A percentile compares a stretch with the other conserved stretches of the same genome.
These are phyloP conservation scores for Platycercus adscitus DNA, from an alignment of 2,113 vertebrate species.

Conservation along the genomic window DNA sequence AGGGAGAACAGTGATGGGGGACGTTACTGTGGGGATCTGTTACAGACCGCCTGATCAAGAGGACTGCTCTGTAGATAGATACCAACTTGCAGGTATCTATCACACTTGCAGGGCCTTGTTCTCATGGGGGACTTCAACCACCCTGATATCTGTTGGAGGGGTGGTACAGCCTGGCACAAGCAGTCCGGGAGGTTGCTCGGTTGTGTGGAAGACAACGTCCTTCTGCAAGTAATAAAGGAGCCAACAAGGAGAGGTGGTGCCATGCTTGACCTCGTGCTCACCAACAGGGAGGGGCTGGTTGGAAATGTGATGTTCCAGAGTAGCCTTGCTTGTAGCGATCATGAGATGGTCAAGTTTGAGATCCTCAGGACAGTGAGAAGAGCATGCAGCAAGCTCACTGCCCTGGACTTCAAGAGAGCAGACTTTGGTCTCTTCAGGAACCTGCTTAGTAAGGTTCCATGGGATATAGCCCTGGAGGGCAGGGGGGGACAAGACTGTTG, in stretches of 20 bases:
- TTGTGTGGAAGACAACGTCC: not conserved
- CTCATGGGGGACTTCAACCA: not conserved
- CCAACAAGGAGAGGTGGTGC: not conserved
- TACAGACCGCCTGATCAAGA: too few relatives aligned
- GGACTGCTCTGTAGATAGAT: too few relatives aligned
- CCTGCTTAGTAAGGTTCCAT: not conserved
- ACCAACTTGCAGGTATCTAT: too few relatives aligned
- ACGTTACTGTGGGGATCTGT: too few relatives aligned
- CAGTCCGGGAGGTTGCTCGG: not conserved
- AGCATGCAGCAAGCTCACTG: not conserved
- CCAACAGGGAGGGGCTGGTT: not conserved
- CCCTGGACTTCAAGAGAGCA: not conserved
- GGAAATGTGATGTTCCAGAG: not conserved
- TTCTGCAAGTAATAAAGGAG: not conserved
- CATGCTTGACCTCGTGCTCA: not conserved
- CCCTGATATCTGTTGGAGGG: not conserved
- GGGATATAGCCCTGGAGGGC: not conserved
- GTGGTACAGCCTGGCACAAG: not conserved
- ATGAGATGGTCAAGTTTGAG: not conserved
- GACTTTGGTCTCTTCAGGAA: not conserved
- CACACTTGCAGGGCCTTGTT: not conserved
- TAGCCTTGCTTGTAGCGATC: not conserved
- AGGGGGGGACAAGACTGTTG: not conserved
- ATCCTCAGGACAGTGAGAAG: not conserved
- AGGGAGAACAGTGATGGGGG: too few relatives aligned